A percentile compares a stretch with the other conserved stretches of the same genome.
Conservation (phyloP, 2,797 vertebrate genomes). For the Gymnothorax reevesii region DNA sequence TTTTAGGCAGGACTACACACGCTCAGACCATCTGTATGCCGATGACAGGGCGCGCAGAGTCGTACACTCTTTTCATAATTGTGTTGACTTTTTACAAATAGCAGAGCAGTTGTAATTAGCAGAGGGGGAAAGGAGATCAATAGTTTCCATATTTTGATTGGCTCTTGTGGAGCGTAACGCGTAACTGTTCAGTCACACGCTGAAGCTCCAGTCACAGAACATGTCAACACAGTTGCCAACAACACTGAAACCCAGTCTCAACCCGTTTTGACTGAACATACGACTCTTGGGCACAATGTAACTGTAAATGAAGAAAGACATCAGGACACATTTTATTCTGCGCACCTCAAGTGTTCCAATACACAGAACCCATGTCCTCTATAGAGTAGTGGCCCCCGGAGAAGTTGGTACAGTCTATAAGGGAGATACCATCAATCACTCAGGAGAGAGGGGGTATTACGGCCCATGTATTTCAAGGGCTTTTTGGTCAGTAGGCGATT, state of each 20-base stretch:
- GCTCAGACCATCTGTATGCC: constrained; percentile 53
- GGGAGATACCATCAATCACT: too few species aligned
- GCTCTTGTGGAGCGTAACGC: constrained; percentile 37
- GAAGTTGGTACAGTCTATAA: too few species aligned
- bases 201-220: constrained; percentile 46
- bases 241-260: not conserved
- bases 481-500: too few species aligned
- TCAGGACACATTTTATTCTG: not conserved
- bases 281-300: too few species aligned
- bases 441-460: too few species aligned
- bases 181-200: constrained; percentile 58
- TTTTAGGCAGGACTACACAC: not conserved
- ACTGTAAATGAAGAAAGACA: not conserved
- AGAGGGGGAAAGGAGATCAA: constrained; percentile 59
- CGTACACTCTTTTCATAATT: constrained; percentile 72
- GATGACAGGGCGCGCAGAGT: constrained; percentile 52
- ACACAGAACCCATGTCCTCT: not conserved
- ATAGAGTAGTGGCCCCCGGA: too few species aligned
- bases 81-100: constrained; percentile 77
- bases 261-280: not conserved
- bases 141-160: constrained; percentile 64
- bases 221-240: not conserved
- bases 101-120: constrained; percentile 65
- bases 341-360: not conserved
- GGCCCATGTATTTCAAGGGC: too few species aligned